Base-by-base conservation (phyloP, 2,888 invertebrate species). In the Eupithecia abbreviata region DNA sequence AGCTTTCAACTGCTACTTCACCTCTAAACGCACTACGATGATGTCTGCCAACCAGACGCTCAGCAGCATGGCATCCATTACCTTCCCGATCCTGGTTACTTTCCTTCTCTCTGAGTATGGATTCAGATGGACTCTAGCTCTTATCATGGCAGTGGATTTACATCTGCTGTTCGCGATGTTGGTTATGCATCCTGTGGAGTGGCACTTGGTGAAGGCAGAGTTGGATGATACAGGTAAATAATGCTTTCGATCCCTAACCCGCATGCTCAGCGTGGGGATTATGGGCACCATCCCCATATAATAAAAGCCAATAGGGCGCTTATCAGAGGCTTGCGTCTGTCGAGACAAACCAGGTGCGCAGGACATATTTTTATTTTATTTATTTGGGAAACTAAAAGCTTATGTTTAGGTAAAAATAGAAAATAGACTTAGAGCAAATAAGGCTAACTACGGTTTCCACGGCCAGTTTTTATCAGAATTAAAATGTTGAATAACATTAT, bases 31-130 rank as follows among this genome's bases (percentile, higher is more conserved):
- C 7, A 96, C 96, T 0, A 95, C 97, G 73, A 96, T 97, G 94
- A 97, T 97, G 97, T 96, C 97, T 76, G 95, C 96, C 13, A 96
- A 97, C n/a, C 97, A 97, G 88, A 96, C 96, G 0, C 90, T 97
- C 80, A 96, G 97, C 83, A 97, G 97, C 10, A 87, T 96, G 66
- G 96, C 96, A 0, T 96, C 96, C 9, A 97, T 97, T 85, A 93
- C 96, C 0, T 97, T 96, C 86, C 97, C 97, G 0, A 95, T 96
- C 75, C 85, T 96, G 3, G 96, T 96, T 65, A 96, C 96, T 62
- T 94, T 94, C 75, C 91, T 96, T 12, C 90, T 97, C 82, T 92
- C 95, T 0, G 90, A 91, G 79, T 97, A 97, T 80, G 97, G 97
- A 3, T 97, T 97, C 85, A 92, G 97, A 79, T 97, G 97, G 87